Percentiles rank a stretch among this genome's conserved stretches.
phyloP scores from a whole-genome alignment of 2,888 invertebrate genomes.

The Aphelenchoides bicaudatus region DNA sequence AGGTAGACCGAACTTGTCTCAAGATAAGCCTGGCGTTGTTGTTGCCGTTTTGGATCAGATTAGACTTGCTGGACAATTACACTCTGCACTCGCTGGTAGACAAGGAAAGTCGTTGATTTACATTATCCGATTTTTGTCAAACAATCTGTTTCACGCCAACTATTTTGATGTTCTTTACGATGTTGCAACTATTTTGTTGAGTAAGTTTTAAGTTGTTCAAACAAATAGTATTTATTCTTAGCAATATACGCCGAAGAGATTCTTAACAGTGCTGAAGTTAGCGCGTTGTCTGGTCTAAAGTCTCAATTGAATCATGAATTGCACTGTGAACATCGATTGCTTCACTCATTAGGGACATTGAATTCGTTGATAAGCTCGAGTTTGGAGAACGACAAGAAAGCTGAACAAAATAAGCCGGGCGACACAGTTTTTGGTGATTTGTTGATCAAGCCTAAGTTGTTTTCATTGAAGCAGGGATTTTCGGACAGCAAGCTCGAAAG shows the following conservation, averaged over 20 bases:
- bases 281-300: conserved; percentile 26
- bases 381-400: conserved; percentile 11
- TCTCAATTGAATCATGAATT: conserved; percentile 35
- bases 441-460: conserved; percentile 28
- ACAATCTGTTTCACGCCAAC: conserved; percentile 55
- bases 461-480: conserved; percentile 17
- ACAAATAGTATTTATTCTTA: conserved; percentile 24
- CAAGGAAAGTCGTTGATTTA: conserved; percentile 69
- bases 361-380: conserved; percentile 36
- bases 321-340: conserved; percentile 37
- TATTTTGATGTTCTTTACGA: conserved; percentile 48
- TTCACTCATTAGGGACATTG: conserved; percentile 37
- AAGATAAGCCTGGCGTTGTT: conserved; percentile 70
- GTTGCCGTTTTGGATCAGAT: conserved; percentile 80
- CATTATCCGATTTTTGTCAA: conserved; percentile 72
- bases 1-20: background rate
- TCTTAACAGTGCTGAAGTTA: conserved; percentile 23
- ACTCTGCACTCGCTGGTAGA: conserved; percentile 73
- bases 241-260: conserved; percentile 40
- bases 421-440: conserved; percentile 39
- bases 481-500: background rate
- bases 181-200: conserved; percentile 33
- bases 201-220: conserved; percentile 20
- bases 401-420: conserved; percentile 9
- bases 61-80: conserved; percentile 75